phyloP scores from a whole-genome alignment of 2,113 vertebrate genomes.

The Cyphomyrus plagiostoma region DNA sequence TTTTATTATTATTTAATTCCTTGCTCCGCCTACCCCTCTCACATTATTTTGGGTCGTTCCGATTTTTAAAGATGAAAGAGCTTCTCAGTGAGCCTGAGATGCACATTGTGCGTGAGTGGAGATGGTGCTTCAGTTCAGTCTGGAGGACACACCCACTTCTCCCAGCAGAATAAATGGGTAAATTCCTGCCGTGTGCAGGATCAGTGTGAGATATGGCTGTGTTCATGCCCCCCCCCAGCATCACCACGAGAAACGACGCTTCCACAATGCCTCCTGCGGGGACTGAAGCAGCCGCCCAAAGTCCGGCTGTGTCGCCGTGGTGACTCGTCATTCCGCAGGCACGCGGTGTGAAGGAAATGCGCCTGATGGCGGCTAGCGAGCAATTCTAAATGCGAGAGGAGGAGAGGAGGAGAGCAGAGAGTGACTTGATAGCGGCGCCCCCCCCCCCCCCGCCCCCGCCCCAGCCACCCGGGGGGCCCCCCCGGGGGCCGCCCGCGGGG shows the following conservation, averaged over 20 bases:
- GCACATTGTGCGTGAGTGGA: not conserved
- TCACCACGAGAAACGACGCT: not conserved
- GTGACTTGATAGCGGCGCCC: not conserved
- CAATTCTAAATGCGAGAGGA: not conserved
- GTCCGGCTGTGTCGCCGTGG: not conserved
- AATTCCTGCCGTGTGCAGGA: not conserved
- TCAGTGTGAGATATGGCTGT: not conserved
- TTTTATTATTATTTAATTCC: not conserved
- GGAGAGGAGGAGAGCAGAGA: not conserved
- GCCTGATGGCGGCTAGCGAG: not conserved
- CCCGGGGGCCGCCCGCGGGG: too few relatives aligned
- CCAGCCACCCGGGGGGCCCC: too few relatives aligned
- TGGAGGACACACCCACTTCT: not conserved
- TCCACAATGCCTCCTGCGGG: not conserved
- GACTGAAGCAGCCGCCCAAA: not conserved
- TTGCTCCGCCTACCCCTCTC: not conserved
- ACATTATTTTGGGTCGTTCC: not conserved
- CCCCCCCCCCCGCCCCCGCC: not conserved
- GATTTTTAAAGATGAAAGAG: slow-evolving; percentile 10
- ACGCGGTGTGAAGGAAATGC: not conserved
- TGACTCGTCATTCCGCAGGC: not conserved
- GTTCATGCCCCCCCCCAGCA: not conserved
- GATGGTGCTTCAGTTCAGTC: not conserved
- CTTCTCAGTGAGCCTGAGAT: not conserved
- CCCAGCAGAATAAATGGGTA: not conserved